Base-by-base conservation (phyloP, 2,113 vertebrate genomes). In the Rhinolophus ferrumequinum region DNA sequence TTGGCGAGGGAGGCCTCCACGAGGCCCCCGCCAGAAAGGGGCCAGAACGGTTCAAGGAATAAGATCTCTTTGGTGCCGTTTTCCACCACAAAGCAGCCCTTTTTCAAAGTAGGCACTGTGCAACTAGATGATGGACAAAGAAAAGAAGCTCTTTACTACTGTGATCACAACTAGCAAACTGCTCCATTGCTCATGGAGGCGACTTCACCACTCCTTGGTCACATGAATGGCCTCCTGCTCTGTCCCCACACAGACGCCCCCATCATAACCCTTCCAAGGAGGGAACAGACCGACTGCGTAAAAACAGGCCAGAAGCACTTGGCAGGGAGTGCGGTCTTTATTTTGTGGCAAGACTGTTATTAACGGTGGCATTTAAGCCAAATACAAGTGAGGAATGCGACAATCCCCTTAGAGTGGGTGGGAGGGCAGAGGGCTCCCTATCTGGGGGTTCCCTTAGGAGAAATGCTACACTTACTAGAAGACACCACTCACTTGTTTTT, bases 101-200 rank as follows among this genome's bases (percentile, higher is more conserved):
- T 60, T 77, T 44, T 76, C 66, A 28, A 30, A 76, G 83, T 5
- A 80, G 35, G 44, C 4, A 41, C 10, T 15, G 2, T 1, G 79
- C 28, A 52, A n/a, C 12, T 18, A 21, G 86, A 41, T 1, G 0
- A 83, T 33, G 14, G 13, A 62, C 62, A 83, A 88, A 75, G 47
- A 69, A 75, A 21, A 47, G 58, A 81, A 47, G 80, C 38, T 16
- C 83, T 62, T 26, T 13, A 3, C 28, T 30, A 18, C 22, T 5
- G 14, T 3, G 12, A n/a, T 22, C 9, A 0, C 21, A 0, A 8
- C 38, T 1, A 3, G 82, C 75, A 50, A 81, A 76, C 41, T 4
- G 24, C 58, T 58, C 0, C 0, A 24, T 12, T 8, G 47, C 66
- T 44, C 12, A 41, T 16, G 2, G 64, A 66, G 35, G 56, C 3